A percentile compares a stretch with the other conserved stretches of the same genome.
Evolutionary conservation across 2,797 vertebrate species (phyloP).

Genomic region (Apogon talboti): DNA sequence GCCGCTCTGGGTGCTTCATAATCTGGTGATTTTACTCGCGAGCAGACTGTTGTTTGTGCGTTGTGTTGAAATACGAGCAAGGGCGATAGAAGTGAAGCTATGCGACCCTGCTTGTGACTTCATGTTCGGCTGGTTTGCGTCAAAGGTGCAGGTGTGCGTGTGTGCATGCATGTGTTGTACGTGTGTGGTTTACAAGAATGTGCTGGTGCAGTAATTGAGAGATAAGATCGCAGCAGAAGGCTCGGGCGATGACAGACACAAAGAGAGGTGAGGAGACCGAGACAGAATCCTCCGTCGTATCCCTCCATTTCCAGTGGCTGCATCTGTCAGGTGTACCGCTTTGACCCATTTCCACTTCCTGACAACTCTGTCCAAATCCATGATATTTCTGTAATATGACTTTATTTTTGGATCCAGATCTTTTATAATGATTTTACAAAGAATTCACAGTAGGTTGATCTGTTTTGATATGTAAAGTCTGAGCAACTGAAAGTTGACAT

Average conservation of each 20-base stretch:
- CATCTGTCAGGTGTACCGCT: constrained; percentile 69
- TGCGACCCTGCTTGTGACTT: constrained; percentile 14
- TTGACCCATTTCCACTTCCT: constrained; percentile 43
- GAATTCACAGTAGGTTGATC: too few relatives aligned
- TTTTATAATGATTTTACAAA: too few relatives aligned
- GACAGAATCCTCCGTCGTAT: constrained; percentile 52
- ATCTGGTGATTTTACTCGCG: constrained; percentile 18
- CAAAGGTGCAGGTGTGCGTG: constrained; percentile 59
- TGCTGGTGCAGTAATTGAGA: constrained; percentile 78
- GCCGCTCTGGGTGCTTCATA: constrained; percentile 7
- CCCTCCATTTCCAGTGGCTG: constrained; percentile 61
- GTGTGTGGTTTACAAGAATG: constrained; percentile 80
- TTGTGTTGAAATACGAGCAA: constrained; percentile 22
- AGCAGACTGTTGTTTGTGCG: constrained; percentile 12
- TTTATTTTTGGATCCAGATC: neutral
- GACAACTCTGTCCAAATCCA: constrained; percentile 6
- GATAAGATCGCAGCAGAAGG: constrained; percentile 80
- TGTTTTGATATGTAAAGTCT: too few relatives aligned
- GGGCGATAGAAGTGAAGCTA: constrained; percentile 22
- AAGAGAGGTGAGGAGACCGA: constrained; percentile 75
- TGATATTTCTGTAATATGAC: neutral
- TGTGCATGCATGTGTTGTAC: constrained; percentile 51
- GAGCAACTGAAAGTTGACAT: too few relatives aligned
- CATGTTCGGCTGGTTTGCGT: constrained; percentile 58
- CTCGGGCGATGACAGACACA: constrained; percentile 76